Conservation (phyloP, 2,797 vertebrate genomes). For the Epinephelus awoara region DNA sequence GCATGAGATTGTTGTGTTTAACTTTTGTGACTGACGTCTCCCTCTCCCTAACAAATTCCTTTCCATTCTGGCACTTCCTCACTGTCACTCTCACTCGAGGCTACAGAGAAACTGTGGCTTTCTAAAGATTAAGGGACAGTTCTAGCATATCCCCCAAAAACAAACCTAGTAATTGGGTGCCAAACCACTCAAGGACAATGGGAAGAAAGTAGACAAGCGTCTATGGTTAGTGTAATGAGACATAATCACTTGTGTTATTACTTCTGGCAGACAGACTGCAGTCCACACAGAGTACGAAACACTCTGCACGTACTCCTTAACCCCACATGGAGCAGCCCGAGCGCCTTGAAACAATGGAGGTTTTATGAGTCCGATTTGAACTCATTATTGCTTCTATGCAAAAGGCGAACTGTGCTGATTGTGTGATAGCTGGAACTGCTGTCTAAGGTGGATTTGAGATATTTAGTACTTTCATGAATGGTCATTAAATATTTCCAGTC, state of each 20-base stretch:
- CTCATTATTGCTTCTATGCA: constrained; percentile 58
- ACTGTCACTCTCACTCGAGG: constrained; percentile 54
- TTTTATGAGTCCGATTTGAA: constrained; percentile 65
- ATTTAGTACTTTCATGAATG: constrained; percentile 48
- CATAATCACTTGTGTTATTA: constrained; percentile 66
- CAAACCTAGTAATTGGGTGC: constrained; percentile 75
- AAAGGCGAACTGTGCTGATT: constrained; percentile 59
- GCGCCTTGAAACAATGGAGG: constrained; percentile 57
- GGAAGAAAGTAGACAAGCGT: constrained; percentile 60
- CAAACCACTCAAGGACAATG: constrained; percentile 74
- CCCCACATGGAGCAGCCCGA: constrained; percentile 41
- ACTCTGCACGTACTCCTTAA: constrained; percentile 43
- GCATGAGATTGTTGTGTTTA: constrained; percentile 29
- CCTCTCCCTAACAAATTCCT: constrained; percentile 60
- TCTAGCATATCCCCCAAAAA: constrained; percentile 61
- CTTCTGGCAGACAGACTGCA: constrained; percentile 54
- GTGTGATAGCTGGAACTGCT: constrained; percentile 53
- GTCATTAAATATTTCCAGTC: constrained; percentile 48
- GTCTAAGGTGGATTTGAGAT: constrained; percentile 57
- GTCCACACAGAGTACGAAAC: constrained; percentile 41
- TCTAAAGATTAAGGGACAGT: constrained; percentile 70
- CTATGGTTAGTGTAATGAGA: constrained; percentile 68
- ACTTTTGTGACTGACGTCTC: constrained; percentile 56
- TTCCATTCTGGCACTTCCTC: constrained; percentile 53
- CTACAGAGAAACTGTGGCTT: constrained; percentile 59